Base-by-base conservation (phyloP, 2,113 vertebrate species). In the Sebastes schlegelii region DNA sequence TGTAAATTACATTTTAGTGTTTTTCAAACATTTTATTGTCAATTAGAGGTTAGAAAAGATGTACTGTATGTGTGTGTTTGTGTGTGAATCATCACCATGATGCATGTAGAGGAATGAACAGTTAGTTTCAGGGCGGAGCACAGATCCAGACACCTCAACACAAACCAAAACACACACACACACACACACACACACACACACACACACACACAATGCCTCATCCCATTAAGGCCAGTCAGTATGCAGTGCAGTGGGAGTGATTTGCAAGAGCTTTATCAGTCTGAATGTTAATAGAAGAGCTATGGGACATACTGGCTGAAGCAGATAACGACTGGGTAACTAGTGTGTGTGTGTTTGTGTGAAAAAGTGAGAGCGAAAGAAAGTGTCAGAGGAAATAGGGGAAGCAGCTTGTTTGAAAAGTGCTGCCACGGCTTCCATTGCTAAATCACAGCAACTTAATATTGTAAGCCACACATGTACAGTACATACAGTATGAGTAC, bases 241-340 rank as follows among this genome's bases (percentile, higher is more conserved):
- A 62, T 86, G 87, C 70, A 52, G 75, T 57, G 80, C 46, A 65
- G 51, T 66, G 75, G 80, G 62, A 83, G 70, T 74, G 86, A 92
- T 87, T 88, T 82, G 83, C 77, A 78, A 77, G 80, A 34, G 72
- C 79, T 87, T 87, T 89, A 92, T 93, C 88, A 72, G 80, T 45
- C 73, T 90, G 86, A 87, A 82, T 88, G 86, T 86, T 89, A 91
- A 92, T 88, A 83, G 86, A 74, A 77, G 79, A 85, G 90, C 85
- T 83, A 67, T 84, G 84, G 82, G 87, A 87, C 80, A 74, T 64
- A 62, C 79, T 89, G 86, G 83, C 73, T 48, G 40, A 34, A 74
- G 78, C 66, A 60, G 80, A 92, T 93, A 91, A 84, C 34, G 42
- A 61, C 74, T 58, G 78, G 63, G 65, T 61, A 76, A 80, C 75